phyloP scores from a whole-genome alignment of 2,797 vertebrate species.

The Intellagama lesueurii region DNA sequence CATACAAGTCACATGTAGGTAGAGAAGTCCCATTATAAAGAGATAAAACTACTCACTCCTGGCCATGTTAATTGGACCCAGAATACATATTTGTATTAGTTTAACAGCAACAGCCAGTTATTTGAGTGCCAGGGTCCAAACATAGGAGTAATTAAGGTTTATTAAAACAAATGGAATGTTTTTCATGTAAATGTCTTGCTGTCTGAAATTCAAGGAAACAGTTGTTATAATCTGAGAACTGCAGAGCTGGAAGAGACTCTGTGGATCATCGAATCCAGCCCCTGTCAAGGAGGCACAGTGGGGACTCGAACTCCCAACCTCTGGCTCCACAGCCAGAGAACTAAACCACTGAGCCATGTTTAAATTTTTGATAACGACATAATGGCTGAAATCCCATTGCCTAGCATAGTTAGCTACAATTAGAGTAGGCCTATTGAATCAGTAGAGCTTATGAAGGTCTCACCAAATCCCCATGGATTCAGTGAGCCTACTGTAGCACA shows the following conservation, averaged over 20 bases:
- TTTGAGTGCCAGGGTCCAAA: neutral
- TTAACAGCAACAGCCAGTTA: neutral
- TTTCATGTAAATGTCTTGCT: neutral
- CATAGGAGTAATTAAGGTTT: neutral
- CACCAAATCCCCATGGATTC: no score
- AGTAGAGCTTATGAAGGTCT: no score
- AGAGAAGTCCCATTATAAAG: neutral
- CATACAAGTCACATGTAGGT: neutral
- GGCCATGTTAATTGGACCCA: neutral
- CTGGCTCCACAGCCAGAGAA: no score
- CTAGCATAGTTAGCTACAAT: no score
- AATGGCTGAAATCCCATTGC: no score
- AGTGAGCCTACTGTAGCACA: no score
- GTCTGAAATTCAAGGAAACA: neutral
- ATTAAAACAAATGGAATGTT: neutral
- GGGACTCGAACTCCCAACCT: no score
- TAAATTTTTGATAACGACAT: neutral
- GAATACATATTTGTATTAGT: neutral
- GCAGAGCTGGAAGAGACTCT: no score
- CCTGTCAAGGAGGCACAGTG: no score
- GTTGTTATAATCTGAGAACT: neutral
- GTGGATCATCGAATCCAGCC: no score
- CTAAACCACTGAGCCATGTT: no score
- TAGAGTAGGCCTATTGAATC: no score
- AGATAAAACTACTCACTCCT: neutral